These are phyloP conservation scores for Dascyllus trimaculatus DNA, from an alignment of 2,113 vertebrate genomes.

Conservation along the genomic window DNA sequence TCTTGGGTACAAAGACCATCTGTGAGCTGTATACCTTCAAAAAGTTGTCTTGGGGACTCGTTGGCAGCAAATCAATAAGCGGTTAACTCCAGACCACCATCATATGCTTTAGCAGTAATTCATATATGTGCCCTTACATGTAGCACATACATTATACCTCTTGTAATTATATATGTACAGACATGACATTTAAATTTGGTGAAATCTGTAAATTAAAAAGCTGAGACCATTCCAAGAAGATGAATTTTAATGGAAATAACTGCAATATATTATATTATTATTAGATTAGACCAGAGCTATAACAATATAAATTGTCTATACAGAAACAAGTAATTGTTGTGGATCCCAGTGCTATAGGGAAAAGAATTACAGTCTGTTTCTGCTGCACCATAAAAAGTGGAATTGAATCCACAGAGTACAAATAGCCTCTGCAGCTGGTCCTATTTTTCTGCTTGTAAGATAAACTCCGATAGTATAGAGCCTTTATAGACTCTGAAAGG, in stretches of 20 bases:
- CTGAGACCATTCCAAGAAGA: background rate
- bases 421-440: constrained; percentile 54
- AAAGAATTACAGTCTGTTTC: constrained; percentile 53
- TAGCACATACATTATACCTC: background rate
- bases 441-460: constrained; percentile 61
- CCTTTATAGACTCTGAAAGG: constrained; percentile 65
- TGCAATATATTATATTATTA: background rate
- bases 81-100: constrained; percentile 66
- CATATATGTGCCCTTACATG: constrained; percentile 10
- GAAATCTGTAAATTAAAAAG: background rate
- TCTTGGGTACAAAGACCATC: constrained; percentile 55
- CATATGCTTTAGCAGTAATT: constrained; percentile 31
- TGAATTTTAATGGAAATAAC: background rate
- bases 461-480: constrained; percentile 63
- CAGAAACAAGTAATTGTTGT: constrained; percentile 36
- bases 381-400: constrained; percentile 49
- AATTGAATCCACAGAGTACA: constrained; percentile 56
- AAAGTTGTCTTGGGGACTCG: constrained; percentile 63
- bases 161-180: background rate
- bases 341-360: background rate
- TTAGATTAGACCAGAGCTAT: background rate
- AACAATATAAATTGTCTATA: constrained; percentile 2
- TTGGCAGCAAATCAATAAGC: constrained; percentile 67
- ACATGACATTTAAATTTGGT: background rate
- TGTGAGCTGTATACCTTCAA: constrained; percentile 68